phyloP scores from a whole-genome alignment of 2,888 invertebrate species.

The Palloptera scutellata region DNA sequence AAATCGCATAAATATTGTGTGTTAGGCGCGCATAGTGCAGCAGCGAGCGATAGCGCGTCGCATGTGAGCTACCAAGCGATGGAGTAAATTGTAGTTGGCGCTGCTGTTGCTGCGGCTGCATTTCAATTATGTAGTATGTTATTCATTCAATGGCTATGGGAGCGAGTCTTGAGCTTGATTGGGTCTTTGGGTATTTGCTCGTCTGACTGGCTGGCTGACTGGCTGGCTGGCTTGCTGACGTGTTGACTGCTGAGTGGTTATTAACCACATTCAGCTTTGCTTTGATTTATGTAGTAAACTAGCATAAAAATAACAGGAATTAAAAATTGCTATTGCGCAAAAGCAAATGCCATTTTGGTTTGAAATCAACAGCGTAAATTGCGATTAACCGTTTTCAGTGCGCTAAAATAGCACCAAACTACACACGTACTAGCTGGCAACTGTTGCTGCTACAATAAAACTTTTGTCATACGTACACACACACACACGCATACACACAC shows the following conservation, averaged over 20 bases:
- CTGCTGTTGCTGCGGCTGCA: background rate
- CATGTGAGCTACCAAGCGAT: background rate
- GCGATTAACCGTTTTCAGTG: background rate
- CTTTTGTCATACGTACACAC: background rate
- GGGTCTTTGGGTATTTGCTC: background rate
- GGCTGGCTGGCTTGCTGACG: background rate
- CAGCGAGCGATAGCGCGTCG: background rate
- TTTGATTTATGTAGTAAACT: constrained; percentile 38
- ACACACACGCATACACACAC: background rate
- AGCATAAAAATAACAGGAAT: constrained; percentile 37
- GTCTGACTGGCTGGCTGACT: background rate
- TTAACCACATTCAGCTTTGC: constrained; percentile 28
- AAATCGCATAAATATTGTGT: constrained; percentile 60
- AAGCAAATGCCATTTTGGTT: background rate
- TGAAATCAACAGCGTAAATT: constrained; percentile 1
- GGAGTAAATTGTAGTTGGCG: background rate
- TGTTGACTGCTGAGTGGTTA: constrained; percentile 6
- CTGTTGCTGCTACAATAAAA: constrained; percentile 18
- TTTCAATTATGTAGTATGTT: background rate
- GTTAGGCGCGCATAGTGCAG: background rate
- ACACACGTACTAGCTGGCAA: background rate
- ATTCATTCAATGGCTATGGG: background rate
- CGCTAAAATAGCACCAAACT: background rate
- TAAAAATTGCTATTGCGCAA: constrained; percentile 40
- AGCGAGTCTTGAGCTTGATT: background rate